Base-by-base conservation (phyloP, 2,113 vertebrate genomes). In the Micromys minutus region DNA sequence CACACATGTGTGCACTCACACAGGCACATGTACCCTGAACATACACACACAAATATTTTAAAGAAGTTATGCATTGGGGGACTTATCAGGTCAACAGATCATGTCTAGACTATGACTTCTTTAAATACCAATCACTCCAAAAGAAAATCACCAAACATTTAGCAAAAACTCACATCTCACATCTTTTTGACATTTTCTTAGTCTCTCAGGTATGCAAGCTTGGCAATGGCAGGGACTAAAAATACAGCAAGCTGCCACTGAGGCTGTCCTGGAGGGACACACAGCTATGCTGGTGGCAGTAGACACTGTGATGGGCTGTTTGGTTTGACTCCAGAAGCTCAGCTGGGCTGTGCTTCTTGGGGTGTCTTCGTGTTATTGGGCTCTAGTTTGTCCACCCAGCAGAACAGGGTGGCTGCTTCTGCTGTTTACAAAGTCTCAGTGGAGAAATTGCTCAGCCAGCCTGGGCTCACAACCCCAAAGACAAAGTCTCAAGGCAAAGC, bases 51-150 rank as follows among this genome's bases (percentile, higher is more conserved):
- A 63, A 1, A 84, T 6, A 29, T 63, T 45, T 45, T 84, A 19
- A 63, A 63, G 52, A 84, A 31, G 83, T 36, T 42, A 95, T 86
- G 10, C 89, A 94, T 87, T 57, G 29, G 89, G 55, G 74, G 79
- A 91, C 36, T 93, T 96, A 91, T 50, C 45, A 74, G 67, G 81
- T 29, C 4, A 52, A 57, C 55, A 39, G 24, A 85, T 36, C n/a
- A 26, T 88, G 86, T 95, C 57, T 69, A 72, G 45, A 61, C 76
- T 11, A 29, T 45, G 36, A 84, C 47, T 80, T 55, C 76, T 76
- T 52, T 69, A 79, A 95, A 95, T 21, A 63, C 7, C 61, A n/a
- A n/a, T 10, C 42, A 77, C 42, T 91, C 81, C 67, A 77, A 71
- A 71, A 19, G 19, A 22, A 5, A 42, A 24, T 77, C 71, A 81